These are phyloP conservation scores for Pardalotus punctatus DNA, from an alignment of 2,113 vertebrate genomes.

Conservation along the genomic window DNA sequence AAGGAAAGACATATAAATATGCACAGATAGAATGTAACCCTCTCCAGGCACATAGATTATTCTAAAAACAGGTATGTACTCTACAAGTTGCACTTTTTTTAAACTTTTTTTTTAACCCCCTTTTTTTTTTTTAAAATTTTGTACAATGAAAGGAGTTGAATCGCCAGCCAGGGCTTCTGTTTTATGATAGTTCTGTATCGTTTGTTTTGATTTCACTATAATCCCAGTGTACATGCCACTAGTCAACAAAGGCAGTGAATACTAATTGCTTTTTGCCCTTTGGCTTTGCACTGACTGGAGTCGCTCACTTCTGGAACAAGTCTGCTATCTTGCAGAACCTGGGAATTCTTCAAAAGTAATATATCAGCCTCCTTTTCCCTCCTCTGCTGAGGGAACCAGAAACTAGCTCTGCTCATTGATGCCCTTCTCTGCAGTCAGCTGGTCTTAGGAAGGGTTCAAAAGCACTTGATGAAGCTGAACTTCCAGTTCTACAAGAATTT, in stretches of 20 bases:
- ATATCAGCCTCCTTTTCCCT: not conserved
- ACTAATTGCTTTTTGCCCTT: constrained; percentile 1
- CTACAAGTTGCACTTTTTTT: not conserved
- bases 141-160: not conserved
- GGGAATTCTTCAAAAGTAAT: not conserved
- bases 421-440: not conserved
- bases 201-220: not conserved
- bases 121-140: not conserved
- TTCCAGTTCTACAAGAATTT: not conserved
- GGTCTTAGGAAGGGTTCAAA: not conserved
- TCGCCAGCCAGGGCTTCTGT: not conserved
- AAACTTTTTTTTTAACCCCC: accelerated
- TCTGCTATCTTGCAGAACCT: not conserved
- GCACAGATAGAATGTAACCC: constrained; percentile 75
- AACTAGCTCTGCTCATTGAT: not conserved
- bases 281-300: not conserved
- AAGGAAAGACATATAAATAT: constrained; percentile 75
- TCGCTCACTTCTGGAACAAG: not conserved
- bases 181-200: not conserved
- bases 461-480: not conserved
- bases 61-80: constrained; percentile 75
- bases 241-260: not conserved
- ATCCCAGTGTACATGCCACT: not conserved
- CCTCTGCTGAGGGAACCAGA: not conserved
- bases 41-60: constrained; percentile 64